phyloP scores from a whole-genome alignment of 2,888 invertebrate species.

The Synanthedon myopaeformis region DNA sequence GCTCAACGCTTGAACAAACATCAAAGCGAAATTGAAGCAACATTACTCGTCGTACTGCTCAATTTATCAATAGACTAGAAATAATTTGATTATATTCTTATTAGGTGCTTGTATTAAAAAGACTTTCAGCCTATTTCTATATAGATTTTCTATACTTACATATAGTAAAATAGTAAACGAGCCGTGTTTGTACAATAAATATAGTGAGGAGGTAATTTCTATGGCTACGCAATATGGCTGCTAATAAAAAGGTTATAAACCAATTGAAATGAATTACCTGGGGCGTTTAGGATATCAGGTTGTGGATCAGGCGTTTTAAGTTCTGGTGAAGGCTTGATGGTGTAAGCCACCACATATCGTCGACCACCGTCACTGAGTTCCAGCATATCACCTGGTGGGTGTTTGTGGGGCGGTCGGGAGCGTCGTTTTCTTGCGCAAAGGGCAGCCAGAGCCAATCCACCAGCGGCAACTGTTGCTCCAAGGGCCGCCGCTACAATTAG shows the following conservation, averaged over 20 bases:
- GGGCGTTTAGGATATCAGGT: slow-evolving; percentile 84
- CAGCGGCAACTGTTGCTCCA: slow-evolving; percentile 40
- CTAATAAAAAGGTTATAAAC: not conserved
- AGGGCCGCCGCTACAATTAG: slow-evolving; percentile 60
- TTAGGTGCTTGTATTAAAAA: too few species aligned
- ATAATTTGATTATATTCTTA: too few species aligned
- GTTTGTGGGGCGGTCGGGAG: slow-evolving; percentile 47
- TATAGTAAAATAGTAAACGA: too few species aligned
- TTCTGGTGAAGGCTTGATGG: slow-evolving; percentile 76
- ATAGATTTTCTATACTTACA: too few species aligned
- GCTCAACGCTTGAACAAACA: too few species aligned
- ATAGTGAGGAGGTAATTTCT: too few species aligned
- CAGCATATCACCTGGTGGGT: slow-evolving; percentile 65
- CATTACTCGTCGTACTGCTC: too few species aligned
- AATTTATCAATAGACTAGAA: too few species aligned
- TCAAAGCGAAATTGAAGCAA: too few species aligned
- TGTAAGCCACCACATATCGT: slow-evolving; percentile 87
- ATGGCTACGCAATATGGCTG: not conserved
- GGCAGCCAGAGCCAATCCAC: slow-evolving; percentile 42
- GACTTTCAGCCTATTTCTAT: too few species aligned
- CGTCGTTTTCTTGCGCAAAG: slow-evolving; percentile 44
- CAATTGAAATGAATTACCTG: slow-evolving; percentile 48
- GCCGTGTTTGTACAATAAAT: too few species aligned
- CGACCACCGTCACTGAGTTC: slow-evolving; percentile 83
- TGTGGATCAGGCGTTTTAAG: slow-evolving; percentile 74